Evolutionary conservation across 2,113 vertebrate genomes (phyloP).

Genomic region (Agelaius phoeniceus): DNA sequence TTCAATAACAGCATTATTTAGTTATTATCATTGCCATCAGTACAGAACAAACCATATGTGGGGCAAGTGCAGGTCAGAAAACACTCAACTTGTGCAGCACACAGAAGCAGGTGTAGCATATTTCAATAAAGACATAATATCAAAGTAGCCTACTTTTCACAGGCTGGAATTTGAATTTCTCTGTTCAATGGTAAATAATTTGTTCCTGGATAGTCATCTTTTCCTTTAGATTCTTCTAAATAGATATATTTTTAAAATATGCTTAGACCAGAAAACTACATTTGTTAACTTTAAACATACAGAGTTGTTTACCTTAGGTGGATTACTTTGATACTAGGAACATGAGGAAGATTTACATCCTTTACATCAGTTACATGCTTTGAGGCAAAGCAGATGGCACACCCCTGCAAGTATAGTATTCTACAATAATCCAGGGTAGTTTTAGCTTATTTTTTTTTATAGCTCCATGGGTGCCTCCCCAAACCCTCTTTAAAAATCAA

Average conservation of each 20-base stretch:
- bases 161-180: background rate
- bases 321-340: background rate
- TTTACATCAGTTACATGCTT: background rate
- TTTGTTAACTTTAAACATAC: background rate
- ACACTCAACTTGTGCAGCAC: rapidly evolving
- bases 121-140: background rate
- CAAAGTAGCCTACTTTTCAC: background rate
- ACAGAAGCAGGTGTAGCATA: background rate
- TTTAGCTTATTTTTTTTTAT: background rate
- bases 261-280: background rate
- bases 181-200: background rate
- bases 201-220: background rate
- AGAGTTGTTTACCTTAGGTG: background rate
- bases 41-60: background rate
- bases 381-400: background rate
- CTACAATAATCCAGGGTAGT: background rate
- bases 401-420: background rate
- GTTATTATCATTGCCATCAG: background rate
- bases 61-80: background rate
- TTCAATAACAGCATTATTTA: background rate
- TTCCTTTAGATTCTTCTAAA: background rate
- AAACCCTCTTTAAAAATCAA: background rate
- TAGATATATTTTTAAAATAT: background rate
- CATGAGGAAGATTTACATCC: background rate
- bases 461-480: background rate